phyloP scores from a whole-genome alignment of 2,888 invertebrate species.

The Melinopterus prodromus region DNA sequence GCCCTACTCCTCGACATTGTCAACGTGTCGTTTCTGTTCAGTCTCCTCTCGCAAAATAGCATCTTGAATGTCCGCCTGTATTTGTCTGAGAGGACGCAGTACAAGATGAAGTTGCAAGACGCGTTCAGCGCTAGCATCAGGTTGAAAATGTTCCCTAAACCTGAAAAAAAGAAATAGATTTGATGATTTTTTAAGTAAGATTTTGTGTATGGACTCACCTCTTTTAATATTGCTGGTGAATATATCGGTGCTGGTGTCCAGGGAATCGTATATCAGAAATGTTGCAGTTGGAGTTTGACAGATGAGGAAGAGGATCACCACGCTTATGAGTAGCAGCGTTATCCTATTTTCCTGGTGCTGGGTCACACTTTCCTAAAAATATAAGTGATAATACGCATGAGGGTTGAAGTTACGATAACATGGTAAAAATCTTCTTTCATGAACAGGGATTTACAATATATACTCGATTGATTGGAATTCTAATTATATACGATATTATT shows the following conservation, averaged over 20 bases:
- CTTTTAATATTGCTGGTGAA: conserved; percentile 50
- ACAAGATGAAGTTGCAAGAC: conserved; percentile 79
- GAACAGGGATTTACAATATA: background rate
- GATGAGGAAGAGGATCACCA: conserved; percentile 77
- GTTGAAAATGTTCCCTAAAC: conserved; percentile 78
- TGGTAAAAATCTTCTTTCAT: background rate
- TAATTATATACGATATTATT: background rate
- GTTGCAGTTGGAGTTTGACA: conserved; percentile 77
- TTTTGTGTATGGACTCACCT: conserved; percentile 48
- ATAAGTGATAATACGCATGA: conserved; percentile 25
- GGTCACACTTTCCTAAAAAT: conserved; percentile 58
- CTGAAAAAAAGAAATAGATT: conserved; percentile 48
- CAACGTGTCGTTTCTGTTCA: conserved; percentile 52
- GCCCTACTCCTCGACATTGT: conserved; percentile 47
- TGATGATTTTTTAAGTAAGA: background rate
- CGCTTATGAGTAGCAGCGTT: conserved; percentile 78
- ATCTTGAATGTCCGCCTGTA: conserved; percentile 68
- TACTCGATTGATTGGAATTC: background rate
- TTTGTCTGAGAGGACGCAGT: conserved; percentile 78
- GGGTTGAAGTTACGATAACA: background rate
- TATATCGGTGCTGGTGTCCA: conserved; percentile 40
- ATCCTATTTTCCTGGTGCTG: conserved; percentile 75
- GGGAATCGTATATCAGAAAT: conserved; percentile 62
- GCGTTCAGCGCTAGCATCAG: conserved; percentile 76
- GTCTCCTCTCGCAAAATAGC: conserved; percentile 51